Evolutionary conservation across 1,140 invertebrate species (phyloP).

Genomic region (Trichoplusia ni): DNA sequence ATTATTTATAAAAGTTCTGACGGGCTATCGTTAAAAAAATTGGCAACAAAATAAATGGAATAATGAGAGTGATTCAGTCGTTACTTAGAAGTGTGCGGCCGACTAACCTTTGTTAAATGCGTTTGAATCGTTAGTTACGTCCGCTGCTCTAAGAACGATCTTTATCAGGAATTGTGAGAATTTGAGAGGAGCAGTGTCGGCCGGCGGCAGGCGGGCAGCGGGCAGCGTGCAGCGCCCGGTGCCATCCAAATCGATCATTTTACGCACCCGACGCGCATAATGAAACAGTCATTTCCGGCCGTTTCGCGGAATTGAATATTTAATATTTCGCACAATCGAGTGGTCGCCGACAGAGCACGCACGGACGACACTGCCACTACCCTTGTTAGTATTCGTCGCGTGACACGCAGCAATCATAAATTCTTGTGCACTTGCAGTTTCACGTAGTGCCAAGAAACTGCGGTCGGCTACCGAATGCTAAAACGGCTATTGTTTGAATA

Average conservation of each 20-base stretch:
- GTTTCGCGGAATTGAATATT: constrained; percentile 70
- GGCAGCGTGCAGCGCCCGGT: constrained; percentile 14
- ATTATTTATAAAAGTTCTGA: background rate
- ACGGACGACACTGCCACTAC: constrained; percentile 46
- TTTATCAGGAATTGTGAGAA: constrained; percentile 58
- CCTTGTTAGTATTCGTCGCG: constrained; percentile 68
- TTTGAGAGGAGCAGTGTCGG: constrained; percentile 38
- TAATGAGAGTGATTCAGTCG: constrained; percentile 24
- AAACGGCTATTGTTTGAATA: constrained; percentile 61
- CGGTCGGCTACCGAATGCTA: constrained; percentile 71
- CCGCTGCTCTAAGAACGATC: constrained; percentile 49
- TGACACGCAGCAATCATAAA: constrained; percentile 70
- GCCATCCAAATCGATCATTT: constrained; percentile 70
- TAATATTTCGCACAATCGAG: constrained; percentile 75
- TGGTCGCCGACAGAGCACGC: constrained; percentile 52
- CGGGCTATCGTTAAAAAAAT: background rate
- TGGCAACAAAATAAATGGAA: constrained; percentile 12
- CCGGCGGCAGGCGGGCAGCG: constrained; percentile 21
- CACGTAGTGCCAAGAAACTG: constrained; percentile 72
- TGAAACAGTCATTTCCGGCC: constrained; percentile 70
- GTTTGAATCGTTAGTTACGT: constrained; percentile 28
- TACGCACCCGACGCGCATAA: constrained; percentile 70
- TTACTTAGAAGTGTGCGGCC: constrained; percentile 26
- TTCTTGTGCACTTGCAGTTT: constrained; percentile 79
- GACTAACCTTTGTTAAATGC: constrained; percentile 31